Base-by-base conservation (phyloP, 1,140 invertebrate genomes). In the Thalassaphorura encarpata region DNA sequence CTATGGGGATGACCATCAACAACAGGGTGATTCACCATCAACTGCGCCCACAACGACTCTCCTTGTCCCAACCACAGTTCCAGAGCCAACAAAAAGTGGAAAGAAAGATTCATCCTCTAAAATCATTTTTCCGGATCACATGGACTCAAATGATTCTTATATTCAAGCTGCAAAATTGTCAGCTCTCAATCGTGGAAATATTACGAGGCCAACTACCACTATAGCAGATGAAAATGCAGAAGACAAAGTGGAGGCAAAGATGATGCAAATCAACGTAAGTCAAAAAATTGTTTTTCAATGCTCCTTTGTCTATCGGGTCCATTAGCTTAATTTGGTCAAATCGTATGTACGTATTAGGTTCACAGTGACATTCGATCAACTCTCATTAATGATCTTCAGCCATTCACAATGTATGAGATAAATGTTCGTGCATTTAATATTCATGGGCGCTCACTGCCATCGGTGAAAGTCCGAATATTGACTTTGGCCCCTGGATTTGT, bases 361-460 rank as follows among this genome's bases (percentile, higher is more conserved):
- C 70, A 73, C 31, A 69, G 71, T 3, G 77, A 77, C 52, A 72
- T 77, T 55, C 80, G 77, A 2, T 76, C 72, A 36, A 73, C 81
- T 0, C 67, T 78, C 0, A 63, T 87, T 2, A 77, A 77, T 47
- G 74, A 78, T 69, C 71, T 81, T 36, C 70, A 75, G 1, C 82
- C 84, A 0, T 81, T 83, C 63, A 87, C 84, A 19, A 87, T 88
- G 84, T 89, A 89, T 67, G 84, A 88, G 67, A 75, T 89, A 1
- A 78, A 78, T 0, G 78, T 87, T 11, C 79, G 76, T 1, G 80
- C 84, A 0, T 75, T 76, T 40, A 89, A 89, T 69, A 76, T 77
- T 19, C 80, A 81, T 62, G 87, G 87, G 0, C 77, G 77, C 0
- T 87, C 84, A 70, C 69, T 88, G 56, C 83, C 85, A 0, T 84